Evolutionary conservation across 92 coral and sea anemone species (phyloP).

Genomic region (Porites lobata): DNA sequence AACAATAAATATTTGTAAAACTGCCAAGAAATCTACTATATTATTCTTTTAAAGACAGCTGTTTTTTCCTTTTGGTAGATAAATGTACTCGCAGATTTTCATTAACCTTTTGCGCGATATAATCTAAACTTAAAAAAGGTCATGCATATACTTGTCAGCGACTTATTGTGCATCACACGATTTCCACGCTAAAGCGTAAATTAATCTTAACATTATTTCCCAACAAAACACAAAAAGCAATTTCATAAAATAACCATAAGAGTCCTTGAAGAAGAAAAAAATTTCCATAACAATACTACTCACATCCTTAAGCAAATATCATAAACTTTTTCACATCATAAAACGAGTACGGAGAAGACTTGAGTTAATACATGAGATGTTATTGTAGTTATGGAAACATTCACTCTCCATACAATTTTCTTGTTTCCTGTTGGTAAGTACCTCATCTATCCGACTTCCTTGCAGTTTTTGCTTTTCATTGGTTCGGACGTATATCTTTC

Average conservation of each 20-base stretch:
- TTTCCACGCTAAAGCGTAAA: not conserved
- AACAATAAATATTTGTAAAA: not conserved
- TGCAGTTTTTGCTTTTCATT: not conserved
- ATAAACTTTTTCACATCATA: not conserved
- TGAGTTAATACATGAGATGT: not conserved
- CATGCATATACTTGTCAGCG: not conserved
- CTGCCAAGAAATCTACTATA: not conserved
- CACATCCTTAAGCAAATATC: conserved; percentile 6
- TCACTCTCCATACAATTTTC: not conserved
- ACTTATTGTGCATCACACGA: not conserved
- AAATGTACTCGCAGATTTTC: not conserved
- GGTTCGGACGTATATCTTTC: not conserved
- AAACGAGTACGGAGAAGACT: not conserved
- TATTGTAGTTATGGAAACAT: too few relatives aligned
- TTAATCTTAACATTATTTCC: not conserved
- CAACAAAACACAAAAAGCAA: conserved; percentile 10
- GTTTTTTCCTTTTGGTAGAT: not conserved
- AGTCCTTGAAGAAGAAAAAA: not conserved
- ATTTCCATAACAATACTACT: conserved; percentile 6
- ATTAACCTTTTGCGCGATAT: not conserved
- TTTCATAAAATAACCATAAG: not conserved
- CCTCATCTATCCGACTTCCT: not conserved
- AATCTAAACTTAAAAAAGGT: not conserved
- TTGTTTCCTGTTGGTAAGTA: not conserved
- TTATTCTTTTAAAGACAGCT: not conserved